Conservation (phyloP, 1,140 invertebrate genomes). For the Ceratoteleas bidentatus region DNA sequence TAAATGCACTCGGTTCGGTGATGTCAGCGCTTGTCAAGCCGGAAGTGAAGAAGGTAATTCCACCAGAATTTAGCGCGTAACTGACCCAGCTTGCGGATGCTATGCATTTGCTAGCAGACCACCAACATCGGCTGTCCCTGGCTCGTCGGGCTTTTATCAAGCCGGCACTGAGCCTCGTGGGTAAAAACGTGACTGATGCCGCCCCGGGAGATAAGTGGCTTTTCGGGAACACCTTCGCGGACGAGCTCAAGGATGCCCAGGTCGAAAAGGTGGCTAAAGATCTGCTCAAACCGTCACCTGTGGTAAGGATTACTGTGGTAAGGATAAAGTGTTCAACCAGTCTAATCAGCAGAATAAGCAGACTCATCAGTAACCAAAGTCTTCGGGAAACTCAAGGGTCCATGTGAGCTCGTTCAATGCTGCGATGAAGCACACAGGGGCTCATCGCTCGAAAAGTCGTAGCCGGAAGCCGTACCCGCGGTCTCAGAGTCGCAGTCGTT, state of each 20-base stretch:
- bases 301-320: neutral
- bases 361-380: constrained; percentile 3
- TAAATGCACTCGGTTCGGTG: constrained; percentile 5
- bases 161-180: constrained; percentile 4
- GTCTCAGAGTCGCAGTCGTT: neutral
- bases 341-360: neutral
- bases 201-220: constrained; percentile 19
- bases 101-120: neutral
- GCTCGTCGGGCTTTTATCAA: constrained; percentile 17
- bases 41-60: neutral
- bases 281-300: neutral
- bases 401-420: neutral
- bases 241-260: constrained; percentile 22
- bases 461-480: neutral
- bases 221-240: constrained; percentile 16
- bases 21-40: constrained; percentile 6
- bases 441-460: constrained; percentile 19
- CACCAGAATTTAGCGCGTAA: neutral
- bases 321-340: too few species aligned
- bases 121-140: too few species aligned
- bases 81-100: neutral
- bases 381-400: constrained; percentile 10
- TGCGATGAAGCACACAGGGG: constrained; percentile 19
- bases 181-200: constrained; percentile 6
- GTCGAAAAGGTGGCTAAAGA: constrained; percentile 17